These are phyloP conservation scores for Nemoura dubitans DNA, from an alignment of 2,888 invertebrate species.

Conservation along the genomic window DNA sequence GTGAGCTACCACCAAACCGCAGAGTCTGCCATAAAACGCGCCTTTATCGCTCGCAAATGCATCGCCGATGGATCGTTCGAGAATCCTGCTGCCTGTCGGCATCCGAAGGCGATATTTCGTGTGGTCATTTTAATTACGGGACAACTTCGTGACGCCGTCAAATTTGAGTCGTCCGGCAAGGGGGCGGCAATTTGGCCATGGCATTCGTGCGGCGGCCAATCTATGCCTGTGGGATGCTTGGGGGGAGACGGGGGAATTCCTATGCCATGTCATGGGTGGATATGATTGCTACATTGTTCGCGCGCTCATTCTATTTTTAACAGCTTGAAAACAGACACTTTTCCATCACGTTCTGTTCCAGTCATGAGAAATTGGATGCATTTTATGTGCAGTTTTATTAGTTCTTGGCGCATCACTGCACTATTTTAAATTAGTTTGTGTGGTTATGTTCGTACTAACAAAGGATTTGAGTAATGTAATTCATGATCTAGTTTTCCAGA, in stretches of 20 bases:
- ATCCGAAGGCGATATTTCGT: background rate
- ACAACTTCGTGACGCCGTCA: background rate
- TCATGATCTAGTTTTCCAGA: too few species aligned
- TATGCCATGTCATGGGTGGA: background rate
- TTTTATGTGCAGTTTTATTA: background rate
- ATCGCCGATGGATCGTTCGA: background rate
- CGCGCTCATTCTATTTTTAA: background rate
- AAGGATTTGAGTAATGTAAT: too few species aligned
- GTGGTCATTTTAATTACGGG: background rate
- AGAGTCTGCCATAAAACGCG: background rate
- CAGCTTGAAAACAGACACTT: background rate
- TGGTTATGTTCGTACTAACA: too few species aligned
- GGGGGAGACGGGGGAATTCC: background rate
- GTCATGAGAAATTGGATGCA: background rate
- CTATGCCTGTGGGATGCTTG: background rate
- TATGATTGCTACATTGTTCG: background rate
- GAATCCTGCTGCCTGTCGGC: background rate
- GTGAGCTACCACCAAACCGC: background rate
- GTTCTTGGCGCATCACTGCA: too few species aligned
- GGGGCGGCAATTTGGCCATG: background rate
- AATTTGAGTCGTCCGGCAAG: background rate
- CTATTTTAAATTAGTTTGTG: too few species aligned
- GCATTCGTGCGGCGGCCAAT: background rate
- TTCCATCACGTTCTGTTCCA: background rate
- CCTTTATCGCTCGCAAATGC: background rate